A percentile compares a stretch with the other conserved stretches of the same genome.
These are phyloP conservation scores for Tychaedon coryphoeus DNA, from an alignment of 2,113 vertebrate genomes.

Conservation along the genomic window DNA sequence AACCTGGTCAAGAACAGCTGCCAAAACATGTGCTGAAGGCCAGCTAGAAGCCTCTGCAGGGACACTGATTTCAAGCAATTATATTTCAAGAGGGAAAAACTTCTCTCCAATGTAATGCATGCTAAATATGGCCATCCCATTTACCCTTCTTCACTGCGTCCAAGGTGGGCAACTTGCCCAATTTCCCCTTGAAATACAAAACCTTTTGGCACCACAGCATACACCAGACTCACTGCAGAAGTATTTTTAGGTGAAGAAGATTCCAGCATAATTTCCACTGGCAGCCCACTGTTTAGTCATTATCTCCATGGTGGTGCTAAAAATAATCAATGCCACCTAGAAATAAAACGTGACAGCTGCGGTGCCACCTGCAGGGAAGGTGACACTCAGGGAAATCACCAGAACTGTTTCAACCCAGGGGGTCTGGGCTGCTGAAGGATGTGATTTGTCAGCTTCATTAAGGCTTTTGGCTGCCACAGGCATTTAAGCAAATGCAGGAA, in stretches of 20 bases:
- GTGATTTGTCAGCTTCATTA: constrained; percentile 11
- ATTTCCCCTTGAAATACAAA: background rate
- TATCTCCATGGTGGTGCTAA: background rate
- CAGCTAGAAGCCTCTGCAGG: background rate
- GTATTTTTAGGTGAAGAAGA: background rate
- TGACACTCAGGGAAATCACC: background rate
- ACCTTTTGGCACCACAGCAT: background rate
- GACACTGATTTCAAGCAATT: background rate
- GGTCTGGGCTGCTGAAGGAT: background rate
- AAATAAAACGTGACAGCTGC: constrained; percentile 38
- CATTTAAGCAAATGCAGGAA: background rate
- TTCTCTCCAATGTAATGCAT: background rate
- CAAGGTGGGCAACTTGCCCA: background rate
- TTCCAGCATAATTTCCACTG: background rate
- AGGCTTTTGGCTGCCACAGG: background rate
- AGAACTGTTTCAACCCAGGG: background rate
- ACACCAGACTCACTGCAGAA: rapidly evolving
- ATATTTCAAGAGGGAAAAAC: background rate
- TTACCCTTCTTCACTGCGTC: background rate
- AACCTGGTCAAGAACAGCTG: background rate
- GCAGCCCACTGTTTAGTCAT: background rate
- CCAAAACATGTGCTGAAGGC: background rate
- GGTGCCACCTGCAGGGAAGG: background rate
- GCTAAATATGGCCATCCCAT: background rate
- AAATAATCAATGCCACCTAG: constrained; percentile 11